phyloP scores from a whole-genome alignment of 1,140 invertebrate species.

The Sitodiplosis mosellana region DNA sequence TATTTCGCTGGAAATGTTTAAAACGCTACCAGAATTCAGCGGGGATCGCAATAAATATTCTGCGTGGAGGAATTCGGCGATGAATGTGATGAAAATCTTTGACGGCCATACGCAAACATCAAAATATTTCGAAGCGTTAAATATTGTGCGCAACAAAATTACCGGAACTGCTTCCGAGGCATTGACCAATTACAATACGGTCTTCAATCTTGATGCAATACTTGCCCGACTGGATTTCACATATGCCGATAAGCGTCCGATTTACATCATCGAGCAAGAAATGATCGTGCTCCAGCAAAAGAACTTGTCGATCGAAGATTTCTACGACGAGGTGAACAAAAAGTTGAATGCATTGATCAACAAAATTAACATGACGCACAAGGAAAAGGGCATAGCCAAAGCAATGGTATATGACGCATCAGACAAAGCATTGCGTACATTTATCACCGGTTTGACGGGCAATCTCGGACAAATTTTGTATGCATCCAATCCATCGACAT shows the following conservation, averaged over 20 bases:
- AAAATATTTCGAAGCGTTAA: conserved; percentile 6
- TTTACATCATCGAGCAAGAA: conserved; percentile 8
- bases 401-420: neutral
- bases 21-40: conserved; percentile 7
- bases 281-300: conserved; percentile 5
- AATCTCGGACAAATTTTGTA: neutral
- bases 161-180: conserved; percentile 7
- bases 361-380: neutral
- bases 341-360: neutral
- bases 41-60: conserved; percentile 6
- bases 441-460: neutral
- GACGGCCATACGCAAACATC: conserved; percentile 4
- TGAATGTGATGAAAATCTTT: conserved; percentile 1
- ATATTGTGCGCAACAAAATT: conserved; percentile 12
- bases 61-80: conserved; percentile 8
- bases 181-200: conserved; percentile 7
- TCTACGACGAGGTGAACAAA: conserved; percentile 1
- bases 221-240: conserved; percentile 7
- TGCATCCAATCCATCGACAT: too few species aligned
- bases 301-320: neutral
- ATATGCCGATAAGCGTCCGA: conserved; percentile 8
- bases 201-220: conserved; percentile 9
- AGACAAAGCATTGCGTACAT: neutral
- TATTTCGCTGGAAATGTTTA: conserved; percentile 3
- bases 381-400: neutral